Conservation (phyloP, 1,140 invertebrate species). For the Drosophila takahashii region DNA sequence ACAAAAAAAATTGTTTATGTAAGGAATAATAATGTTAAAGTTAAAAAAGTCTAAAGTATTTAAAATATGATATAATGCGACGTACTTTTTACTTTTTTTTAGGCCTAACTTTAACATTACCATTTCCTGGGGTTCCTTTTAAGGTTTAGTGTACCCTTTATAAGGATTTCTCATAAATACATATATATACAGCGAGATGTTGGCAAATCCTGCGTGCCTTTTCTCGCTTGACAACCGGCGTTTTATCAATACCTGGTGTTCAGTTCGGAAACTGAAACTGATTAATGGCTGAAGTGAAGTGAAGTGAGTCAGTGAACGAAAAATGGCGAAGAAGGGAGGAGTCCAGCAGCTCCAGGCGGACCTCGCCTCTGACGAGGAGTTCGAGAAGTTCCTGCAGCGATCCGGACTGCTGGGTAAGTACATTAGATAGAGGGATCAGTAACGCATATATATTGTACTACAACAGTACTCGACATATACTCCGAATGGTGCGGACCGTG, state of each 20-base stretch:
- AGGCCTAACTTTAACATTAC: too few relatives aligned
- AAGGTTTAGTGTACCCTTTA: background rate
- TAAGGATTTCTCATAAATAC: background rate
- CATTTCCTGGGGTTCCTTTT: background rate
- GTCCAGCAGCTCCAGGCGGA: constrained; percentile 92
- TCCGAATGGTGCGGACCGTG: constrained; percentile 97
- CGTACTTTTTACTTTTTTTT: too few relatives aligned
- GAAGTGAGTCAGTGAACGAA: constrained; percentile 42
- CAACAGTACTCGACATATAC: constrained; percentile 86
- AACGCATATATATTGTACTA: background rate
- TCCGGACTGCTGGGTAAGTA: constrained; percentile 91
- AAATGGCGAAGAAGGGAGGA: constrained; percentile 89
- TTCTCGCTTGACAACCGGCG: constrained; percentile 31
- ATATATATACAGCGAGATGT: background rate
- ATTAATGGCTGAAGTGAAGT: background rate
- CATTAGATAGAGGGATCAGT: background rate
- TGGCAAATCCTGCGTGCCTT: background rate
- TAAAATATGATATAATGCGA: too few relatives aligned
- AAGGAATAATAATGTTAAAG: too few relatives aligned
- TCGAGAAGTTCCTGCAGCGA: constrained; percentile 91
- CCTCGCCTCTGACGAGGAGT: constrained; percentile 94
- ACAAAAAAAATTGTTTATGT: too few relatives aligned
- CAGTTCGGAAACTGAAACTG: constrained; percentile 13
- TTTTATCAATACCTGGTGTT: constrained; percentile 41
- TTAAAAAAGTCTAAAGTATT: too few relatives aligned